phyloP scores from a whole-genome alignment of 2,113 vertebrate genomes.

The Glaucomys volans region DNA sequence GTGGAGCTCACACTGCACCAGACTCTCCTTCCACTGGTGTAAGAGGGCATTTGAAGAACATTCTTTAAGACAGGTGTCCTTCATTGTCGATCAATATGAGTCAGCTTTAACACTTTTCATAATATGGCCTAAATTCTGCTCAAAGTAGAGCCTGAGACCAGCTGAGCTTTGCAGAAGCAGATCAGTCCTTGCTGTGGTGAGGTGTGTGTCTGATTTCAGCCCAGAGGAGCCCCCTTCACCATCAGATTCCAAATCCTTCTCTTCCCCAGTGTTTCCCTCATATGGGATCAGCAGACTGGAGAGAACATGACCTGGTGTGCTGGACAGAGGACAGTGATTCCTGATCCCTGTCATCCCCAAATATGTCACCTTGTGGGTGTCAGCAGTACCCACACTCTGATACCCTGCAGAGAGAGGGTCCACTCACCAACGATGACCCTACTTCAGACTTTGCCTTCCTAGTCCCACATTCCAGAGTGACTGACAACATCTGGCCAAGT shows the following conservation, averaged over 20 bases:
- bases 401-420: background rate
- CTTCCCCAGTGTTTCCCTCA: too few relatives aligned
- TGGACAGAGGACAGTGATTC: background rate
- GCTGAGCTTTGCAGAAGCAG: background rate
- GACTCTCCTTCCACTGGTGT: background rate
- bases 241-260: background rate
- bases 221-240: background rate
- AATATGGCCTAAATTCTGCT: background rate
- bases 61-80: background rate
- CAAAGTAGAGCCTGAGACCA: background rate
- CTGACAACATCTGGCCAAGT: background rate
- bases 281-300: background rate
- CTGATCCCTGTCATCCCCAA: background rate
- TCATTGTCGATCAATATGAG: background rate
- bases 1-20: fast-evolving
- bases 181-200: background rate
- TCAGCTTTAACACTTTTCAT: background rate
- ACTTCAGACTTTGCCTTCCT: too few relatives aligned
- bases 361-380: background rate
- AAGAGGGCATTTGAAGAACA: background rate
- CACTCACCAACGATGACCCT: background rate
- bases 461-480: background rate
- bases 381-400: background rate
- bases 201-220: background rate
- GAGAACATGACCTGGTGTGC: background rate